phyloP scores from a whole-genome alignment of 2,888 invertebrate species.

The Ypsolopha sequella region DNA sequence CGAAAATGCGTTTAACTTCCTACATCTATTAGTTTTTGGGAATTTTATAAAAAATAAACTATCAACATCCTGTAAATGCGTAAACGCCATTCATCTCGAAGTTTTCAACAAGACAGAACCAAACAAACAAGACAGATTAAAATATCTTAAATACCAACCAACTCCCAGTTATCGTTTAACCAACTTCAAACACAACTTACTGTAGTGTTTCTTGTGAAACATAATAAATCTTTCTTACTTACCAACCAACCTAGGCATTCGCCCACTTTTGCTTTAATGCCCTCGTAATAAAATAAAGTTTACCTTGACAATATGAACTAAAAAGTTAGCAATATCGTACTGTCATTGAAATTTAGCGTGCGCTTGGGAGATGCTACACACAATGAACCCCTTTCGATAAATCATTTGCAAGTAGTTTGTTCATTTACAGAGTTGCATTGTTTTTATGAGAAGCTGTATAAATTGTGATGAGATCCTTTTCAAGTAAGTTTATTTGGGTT shows the following conservation, averaged over 20 bases:
- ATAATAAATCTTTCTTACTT: slow-evolving; percentile 60
- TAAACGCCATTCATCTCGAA: not conserved
- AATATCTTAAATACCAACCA: slow-evolving; percentile 38
- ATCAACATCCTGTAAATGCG: too few relatives aligned
- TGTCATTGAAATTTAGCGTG: slow-evolving; percentile 63
- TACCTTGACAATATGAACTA: not conserved
- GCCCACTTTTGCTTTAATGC: not conserved
- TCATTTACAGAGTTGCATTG: slow-evolving; percentile 23
- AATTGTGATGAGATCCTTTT: too few relatives aligned
- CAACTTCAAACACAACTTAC: slow-evolving; percentile 48
- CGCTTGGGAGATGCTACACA: slow-evolving; percentile 39
- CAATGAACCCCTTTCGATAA: slow-evolving; percentile 37
- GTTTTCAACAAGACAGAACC: not conserved
- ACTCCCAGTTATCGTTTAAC: slow-evolving; percentile 46
- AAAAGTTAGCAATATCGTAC: not conserved
- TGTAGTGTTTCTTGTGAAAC: slow-evolving; percentile 35
- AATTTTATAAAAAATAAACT: too few relatives aligned
- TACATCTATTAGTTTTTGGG: too few relatives aligned
- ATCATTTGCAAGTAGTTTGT: slow-evolving; percentile 51
- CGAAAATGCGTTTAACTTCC: too few relatives aligned
- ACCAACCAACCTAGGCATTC: not conserved
- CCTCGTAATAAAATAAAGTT: not conserved
- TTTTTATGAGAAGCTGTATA: not conserved
- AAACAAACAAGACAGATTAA: slow-evolving; percentile 31
- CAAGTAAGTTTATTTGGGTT: too few relatives aligned